Conservation (phyloP, 2,888 invertebrate genomes). For the Embidobia sp. region DNA sequence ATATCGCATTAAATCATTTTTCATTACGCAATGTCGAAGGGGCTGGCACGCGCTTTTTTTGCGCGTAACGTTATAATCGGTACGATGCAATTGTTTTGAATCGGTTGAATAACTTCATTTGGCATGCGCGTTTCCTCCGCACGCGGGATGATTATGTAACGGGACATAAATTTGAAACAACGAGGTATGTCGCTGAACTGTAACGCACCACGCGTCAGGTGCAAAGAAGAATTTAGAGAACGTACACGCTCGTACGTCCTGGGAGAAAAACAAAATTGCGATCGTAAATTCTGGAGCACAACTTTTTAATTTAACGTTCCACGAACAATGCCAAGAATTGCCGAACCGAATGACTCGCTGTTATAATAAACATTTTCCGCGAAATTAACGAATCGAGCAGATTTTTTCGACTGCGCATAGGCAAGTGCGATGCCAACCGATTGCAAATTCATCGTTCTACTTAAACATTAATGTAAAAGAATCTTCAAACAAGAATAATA, state of each 20-base stretch:
- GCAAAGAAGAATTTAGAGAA: slow-evolving; percentile 64
- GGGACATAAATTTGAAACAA: slow-evolving; percentile 55
- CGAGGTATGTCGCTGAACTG: slow-evolving; percentile 46
- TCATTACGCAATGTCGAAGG: slow-evolving; percentile 41
- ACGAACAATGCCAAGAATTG: slow-evolving; percentile 65
- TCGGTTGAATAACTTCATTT: slow-evolving; percentile 59
- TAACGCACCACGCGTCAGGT: slow-evolving; percentile 51
- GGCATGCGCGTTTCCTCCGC: slow-evolving; percentile 33
- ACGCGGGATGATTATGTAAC: slow-evolving; percentile 47
- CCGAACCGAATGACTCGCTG: slow-evolving; percentile 22
- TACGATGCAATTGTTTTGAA: slow-evolving; percentile 55
- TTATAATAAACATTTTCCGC: slow-evolving; percentile 41
- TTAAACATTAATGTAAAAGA: too few relatives aligned
- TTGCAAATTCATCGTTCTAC: too few relatives aligned
- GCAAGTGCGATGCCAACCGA: too few relatives aligned
- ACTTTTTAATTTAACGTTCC: slow-evolving; percentile 60
- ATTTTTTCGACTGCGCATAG: too few relatives aligned
- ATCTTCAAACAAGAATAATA: too few relatives aligned
- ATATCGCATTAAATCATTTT: slow-evolving; percentile 58
- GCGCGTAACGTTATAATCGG: slow-evolving; percentile 27
- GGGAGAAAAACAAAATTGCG: slow-evolving; percentile 57
- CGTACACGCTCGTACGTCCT: slow-evolving; percentile 45
- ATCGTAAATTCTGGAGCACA: slow-evolving; percentile 58
- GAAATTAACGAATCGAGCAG: slow-evolving; percentile 21
- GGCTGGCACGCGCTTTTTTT: slow-evolving; percentile 4